phyloP scores from a whole-genome alignment of 2,888 invertebrate species.

The Petrophora chlorosata region DNA sequence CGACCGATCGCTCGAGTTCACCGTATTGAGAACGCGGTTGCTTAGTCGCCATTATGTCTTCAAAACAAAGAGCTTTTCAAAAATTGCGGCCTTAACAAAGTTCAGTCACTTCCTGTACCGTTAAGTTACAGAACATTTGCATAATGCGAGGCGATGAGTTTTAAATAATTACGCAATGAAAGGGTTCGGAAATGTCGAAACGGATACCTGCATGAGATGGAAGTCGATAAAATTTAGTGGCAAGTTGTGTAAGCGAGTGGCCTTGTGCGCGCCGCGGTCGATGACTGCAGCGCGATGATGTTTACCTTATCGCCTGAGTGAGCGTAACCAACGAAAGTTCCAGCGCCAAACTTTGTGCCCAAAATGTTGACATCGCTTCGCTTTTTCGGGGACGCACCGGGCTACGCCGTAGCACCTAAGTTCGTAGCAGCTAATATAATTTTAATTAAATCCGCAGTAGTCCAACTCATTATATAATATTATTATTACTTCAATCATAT shows the following conservation, averaged over 20 bases:
- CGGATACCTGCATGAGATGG: constrained; percentile 37
- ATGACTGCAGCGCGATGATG: constrained; percentile 69
- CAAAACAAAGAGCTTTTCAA: constrained; percentile 69
- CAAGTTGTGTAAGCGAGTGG: constrained; percentile 76
- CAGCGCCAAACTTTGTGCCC: constrained; percentile 50
- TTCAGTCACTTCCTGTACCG: constrained; percentile 47
- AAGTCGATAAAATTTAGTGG: constrained; percentile 60
- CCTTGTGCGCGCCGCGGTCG: constrained; percentile 70
- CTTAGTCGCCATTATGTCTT: constrained; percentile 63
- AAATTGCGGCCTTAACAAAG: constrained; percentile 38
- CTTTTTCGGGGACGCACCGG: constrained; percentile 38
- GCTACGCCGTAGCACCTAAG: constrained; percentile 51
- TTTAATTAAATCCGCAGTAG: too few relatives aligned
- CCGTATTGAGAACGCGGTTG: constrained; percentile 69
- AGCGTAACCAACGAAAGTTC: constrained; percentile 68
- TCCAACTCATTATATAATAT: too few relatives aligned
- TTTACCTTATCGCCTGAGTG: constrained; percentile 74
- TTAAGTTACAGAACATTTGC: constrained; percentile 43
- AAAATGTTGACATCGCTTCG: constrained; percentile 45
- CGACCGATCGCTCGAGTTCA: constrained; percentile 71
- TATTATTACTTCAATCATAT: too few relatives aligned
- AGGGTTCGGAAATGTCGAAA: constrained; percentile 28
- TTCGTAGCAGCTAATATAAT: constrained; percentile 21
- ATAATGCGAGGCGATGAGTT: constrained; percentile 35
- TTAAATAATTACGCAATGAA: constrained; percentile 25